Conservation (phyloP, 2,888 invertebrate genomes). For the Amphiduros pacificus region DNA sequence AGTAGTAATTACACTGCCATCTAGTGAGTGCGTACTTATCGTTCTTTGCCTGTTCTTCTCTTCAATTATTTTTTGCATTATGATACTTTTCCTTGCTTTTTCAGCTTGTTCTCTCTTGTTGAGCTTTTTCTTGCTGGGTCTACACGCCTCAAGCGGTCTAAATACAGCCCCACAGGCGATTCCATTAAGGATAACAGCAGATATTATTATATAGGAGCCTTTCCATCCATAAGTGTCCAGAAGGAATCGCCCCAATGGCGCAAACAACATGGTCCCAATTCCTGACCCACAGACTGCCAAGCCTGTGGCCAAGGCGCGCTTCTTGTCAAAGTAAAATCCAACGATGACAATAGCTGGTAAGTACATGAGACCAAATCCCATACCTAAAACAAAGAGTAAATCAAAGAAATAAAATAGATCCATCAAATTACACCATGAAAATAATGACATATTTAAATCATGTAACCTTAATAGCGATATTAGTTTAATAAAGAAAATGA, state of each 20-base stretch:
- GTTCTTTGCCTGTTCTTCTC: constrained; percentile 57
- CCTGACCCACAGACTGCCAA: constrained; percentile 19
- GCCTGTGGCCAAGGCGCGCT: constrained; percentile 11
- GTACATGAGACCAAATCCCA: constrained; percentile 16
- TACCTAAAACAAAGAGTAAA: no score
- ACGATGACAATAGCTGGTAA: constrained; percentile 16
- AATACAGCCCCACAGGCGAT: constrained; percentile 78
- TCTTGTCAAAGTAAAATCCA: constrained; percentile 17
- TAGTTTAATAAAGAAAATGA: no score
- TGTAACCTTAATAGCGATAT: no score
- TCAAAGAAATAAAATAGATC: no score
- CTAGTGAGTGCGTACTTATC: constrained; percentile 55
- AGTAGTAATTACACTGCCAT: constrained; percentile 57
- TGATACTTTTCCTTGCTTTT: constrained; percentile 27
- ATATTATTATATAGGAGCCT: constrained; percentile 74
- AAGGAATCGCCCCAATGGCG: constrained; percentile 74
- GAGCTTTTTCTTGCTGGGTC: background rate
- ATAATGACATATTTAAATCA: no score
- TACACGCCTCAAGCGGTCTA: constrained; percentile 70
- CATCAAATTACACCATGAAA: no score
- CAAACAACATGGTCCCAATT: constrained; percentile 71
- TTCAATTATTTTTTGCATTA: constrained; percentile 56
- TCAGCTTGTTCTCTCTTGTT: background rate
- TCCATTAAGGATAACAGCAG: constrained; percentile 78
- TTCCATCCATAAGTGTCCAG: constrained; percentile 75